Conservation (phyloP, 2,797 vertebrate genomes). For the Thaleichthys pacificus region DNA sequence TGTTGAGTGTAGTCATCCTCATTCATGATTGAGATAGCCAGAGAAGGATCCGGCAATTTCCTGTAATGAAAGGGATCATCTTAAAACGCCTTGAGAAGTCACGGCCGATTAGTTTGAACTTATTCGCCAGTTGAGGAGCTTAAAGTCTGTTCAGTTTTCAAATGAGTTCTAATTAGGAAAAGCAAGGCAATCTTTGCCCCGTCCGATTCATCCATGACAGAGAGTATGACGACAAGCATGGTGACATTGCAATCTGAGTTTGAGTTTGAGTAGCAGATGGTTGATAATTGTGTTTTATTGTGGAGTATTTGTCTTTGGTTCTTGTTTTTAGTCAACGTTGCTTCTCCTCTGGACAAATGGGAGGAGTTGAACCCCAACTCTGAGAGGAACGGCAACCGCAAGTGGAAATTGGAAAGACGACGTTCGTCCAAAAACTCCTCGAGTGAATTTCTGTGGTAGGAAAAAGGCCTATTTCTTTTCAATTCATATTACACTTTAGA, state of each 20-base stretch:
- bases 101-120: constrained; percentile 40
- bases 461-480: not conserved
- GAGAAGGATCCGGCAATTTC: constrained; percentile 32
- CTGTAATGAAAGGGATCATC: constrained; percentile 43
- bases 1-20: constrained; percentile 21
- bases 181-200: constrained; percentile 28
- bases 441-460: constrained; percentile 92
- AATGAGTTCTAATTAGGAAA: constrained; percentile 40
- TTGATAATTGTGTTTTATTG: not conserved
- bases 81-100: constrained; percentile 41
- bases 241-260: constrained; percentile 23
- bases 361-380: constrained; percentile 86
- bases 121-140: constrained; percentile 51
- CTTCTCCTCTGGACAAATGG: constrained; percentile 93
- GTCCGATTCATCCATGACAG: constrained; percentile 43
- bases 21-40: constrained; percentile 24
- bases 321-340: constrained; percentile 68
- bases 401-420: constrained; percentile 85
- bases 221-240: constrained; percentile 26
- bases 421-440: constrained; percentile 89
- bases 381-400: constrained; percentile 83
- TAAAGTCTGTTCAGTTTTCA: constrained; percentile 40
- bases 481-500: too few relatives aligned
- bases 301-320: not conserved
- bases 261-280: not conserved